Evolutionary conservation across 1,140 invertebrate species (phyloP).

Genomic region (Ectropis grisescens): DNA sequence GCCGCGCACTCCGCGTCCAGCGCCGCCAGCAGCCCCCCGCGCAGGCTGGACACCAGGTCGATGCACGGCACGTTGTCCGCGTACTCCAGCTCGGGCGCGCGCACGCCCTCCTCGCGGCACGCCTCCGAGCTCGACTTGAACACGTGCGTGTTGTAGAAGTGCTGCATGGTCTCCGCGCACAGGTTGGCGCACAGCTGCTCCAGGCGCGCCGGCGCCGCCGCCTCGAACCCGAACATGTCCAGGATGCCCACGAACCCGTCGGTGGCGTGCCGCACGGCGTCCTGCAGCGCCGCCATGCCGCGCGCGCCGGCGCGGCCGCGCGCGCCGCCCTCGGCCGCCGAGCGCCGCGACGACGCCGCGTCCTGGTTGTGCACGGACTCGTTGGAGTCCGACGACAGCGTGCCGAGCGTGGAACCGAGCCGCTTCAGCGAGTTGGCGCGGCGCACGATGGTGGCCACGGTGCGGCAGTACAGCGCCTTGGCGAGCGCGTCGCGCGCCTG

Average conservation of each 20-base stretch:
- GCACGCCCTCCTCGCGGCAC: conserved; percentile 92
- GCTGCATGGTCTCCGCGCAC: conserved; percentile 97
- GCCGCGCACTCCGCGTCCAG: conserved; percentile 94
- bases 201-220: conserved; percentile 89
- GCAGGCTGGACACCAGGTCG: conserved; percentile 93
- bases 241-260: conserved; percentile 95
- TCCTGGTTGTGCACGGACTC: conserved; percentile 92
- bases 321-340: conserved; percentile 72
- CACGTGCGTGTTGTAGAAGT: conserved; percentile 97
- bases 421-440: conserved; percentile 93
- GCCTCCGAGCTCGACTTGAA: conserved; percentile 96
- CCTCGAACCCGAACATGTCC: conserved; percentile 97
- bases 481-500: conserved; percentile 90
- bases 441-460: conserved; percentile 94
- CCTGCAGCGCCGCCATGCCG: conserved; percentile 92
- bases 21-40: conserved; percentile 91
- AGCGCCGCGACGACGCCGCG: conserved; percentile 85
- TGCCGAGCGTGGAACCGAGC: conserved; percentile 88
- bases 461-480: conserved; percentile 94
- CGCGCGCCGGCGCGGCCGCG: conserved; percentile 82
- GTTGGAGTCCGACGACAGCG: conserved; percentile 90
- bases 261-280: conserved; percentile 92
- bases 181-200: conserved; percentile 96
- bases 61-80: conserved; percentile 97
- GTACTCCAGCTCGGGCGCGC: conserved; percentile 93